These are phyloP conservation scores for Morpho helenor DNA, from an alignment of 2,888 invertebrate genomes.

Conservation along the genomic window DNA sequence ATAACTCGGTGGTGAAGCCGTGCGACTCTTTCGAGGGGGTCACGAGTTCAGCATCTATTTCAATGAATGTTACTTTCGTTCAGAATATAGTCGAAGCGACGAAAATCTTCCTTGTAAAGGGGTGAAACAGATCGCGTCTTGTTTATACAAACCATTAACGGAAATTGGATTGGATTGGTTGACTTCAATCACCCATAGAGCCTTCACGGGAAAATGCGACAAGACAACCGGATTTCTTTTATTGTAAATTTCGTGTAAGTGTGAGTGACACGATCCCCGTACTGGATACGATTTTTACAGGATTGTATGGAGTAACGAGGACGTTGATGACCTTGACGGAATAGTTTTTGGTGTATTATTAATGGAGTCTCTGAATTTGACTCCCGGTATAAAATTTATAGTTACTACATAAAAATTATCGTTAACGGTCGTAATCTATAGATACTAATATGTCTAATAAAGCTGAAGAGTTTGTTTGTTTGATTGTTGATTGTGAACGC, in stretches of 20 bases:
- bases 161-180: constrained; percentile 35
- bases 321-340: too few relatives aligned
- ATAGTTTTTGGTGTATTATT: too few relatives aligned
- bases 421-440: too few relatives aligned
- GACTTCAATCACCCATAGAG: constrained; percentile 24
- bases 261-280: constrained; percentile 16
- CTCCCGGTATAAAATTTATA: too few relatives aligned
- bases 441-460: too few relatives aligned
- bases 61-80: neutral
- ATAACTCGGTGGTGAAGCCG: too few relatives aligned
- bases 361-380: too few relatives aligned
- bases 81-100: neutral
- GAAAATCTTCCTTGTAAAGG: constrained; percentile 13
- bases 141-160: constrained; percentile 33
- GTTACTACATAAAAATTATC: too few relatives aligned
- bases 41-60: neutral
- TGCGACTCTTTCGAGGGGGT: too few relatives aligned
- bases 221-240: constrained; percentile 18
- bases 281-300: constrained; percentile 3
- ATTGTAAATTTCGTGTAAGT: constrained; percentile 16
- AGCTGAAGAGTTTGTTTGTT: too few relatives aligned
- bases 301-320: neutral
- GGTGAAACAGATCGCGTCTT: constrained; percentile 16
- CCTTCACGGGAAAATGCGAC: constrained; percentile 21
- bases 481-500: too few relatives aligned